These are phyloP conservation scores for Nesogale talazaci DNA, from an alignment of 2,113 vertebrate genomes.

Conservation along the genomic window DNA sequence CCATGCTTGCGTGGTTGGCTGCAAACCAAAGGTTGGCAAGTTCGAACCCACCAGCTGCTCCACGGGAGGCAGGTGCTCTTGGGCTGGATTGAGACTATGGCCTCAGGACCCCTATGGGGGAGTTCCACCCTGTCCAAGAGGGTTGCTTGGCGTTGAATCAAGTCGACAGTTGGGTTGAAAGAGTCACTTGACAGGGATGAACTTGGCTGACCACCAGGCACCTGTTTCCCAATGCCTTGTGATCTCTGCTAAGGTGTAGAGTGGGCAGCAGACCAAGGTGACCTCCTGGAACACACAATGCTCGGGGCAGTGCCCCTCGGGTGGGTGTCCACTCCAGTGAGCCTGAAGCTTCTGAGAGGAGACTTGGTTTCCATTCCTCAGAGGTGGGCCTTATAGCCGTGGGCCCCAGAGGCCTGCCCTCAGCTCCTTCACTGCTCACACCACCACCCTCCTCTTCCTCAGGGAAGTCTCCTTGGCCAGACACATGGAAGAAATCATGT, in stretches of 20 bases:
- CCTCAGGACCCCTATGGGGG: too few species aligned
- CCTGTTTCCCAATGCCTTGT: not conserved
- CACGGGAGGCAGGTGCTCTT: too few species aligned
- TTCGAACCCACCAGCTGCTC: too few species aligned
- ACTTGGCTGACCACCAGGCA: too few species aligned
- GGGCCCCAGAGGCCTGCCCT: not conserved
- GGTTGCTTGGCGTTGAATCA: too few species aligned
- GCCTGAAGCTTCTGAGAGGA: not conserved
- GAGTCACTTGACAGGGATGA: not conserved
- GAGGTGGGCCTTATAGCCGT: not conserved
- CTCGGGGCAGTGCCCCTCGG: not conserved
- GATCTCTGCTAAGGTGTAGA: not conserved
- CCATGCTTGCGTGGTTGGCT: too few species aligned
- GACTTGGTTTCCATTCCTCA: not conserved
- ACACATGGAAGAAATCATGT: not conserved
- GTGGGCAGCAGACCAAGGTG: not conserved
- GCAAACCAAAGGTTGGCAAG: too few species aligned
- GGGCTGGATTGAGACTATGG: too few species aligned
- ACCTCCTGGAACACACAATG: rapidly evolving
- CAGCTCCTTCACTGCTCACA: not conserved
- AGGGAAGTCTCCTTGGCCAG: not conserved
- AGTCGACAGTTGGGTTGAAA: not conserved
- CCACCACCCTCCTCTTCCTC: not conserved
- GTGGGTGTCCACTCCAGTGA: not conserved
- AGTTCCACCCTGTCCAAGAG: too few species aligned